Evolutionary conservation across 2,797 vertebrate species (phyloP).

Genomic region (Poecile montanus): DNA sequence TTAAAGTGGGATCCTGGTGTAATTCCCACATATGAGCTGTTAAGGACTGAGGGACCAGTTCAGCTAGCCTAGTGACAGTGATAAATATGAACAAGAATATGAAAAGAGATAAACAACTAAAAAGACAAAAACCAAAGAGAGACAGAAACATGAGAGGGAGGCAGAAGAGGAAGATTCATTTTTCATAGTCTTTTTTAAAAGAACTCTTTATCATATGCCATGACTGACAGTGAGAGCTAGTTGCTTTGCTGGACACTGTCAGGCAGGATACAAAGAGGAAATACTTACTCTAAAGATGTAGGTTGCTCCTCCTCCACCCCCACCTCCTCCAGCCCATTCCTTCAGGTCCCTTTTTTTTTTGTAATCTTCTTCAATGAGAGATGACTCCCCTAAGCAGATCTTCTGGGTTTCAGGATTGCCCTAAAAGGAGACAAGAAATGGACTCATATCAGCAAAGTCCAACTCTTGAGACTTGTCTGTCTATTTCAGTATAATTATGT

Average conservation of each 20-base stretch:
- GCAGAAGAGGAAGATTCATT: background rate
- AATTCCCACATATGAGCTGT: background rate
- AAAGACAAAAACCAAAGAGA: background rate
- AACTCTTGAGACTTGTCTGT: background rate
- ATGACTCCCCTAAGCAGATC: slow-evolving; percentile 88
- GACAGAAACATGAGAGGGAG: background rate
- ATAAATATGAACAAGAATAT: background rate
- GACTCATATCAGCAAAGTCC: background rate
- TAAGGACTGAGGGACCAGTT: background rate
- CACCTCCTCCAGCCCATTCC: slow-evolving; percentile 89
- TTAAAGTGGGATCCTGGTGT: background rate
- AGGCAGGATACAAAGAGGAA: background rate
- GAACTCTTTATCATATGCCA: background rate
- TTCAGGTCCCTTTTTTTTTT: slow-evolving; percentile 55
- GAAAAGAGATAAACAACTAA: background rate
- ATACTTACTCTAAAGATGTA: slow-evolving; percentile 85
- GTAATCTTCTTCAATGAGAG: slow-evolving; percentile 84
- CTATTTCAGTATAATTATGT: background rate
- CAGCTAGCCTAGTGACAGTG: background rate
- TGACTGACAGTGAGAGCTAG: background rate
- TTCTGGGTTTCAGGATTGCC: slow-evolving; percentile 83
- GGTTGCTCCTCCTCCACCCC: slow-evolving; percentile 90
- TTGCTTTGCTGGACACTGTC: background rate
- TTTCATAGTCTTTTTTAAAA: background rate
- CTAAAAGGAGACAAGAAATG: slow-evolving; percentile 64